Conservation (phyloP, 2,113 vertebrate genomes). For the Pygoscelis adeliae region DNA sequence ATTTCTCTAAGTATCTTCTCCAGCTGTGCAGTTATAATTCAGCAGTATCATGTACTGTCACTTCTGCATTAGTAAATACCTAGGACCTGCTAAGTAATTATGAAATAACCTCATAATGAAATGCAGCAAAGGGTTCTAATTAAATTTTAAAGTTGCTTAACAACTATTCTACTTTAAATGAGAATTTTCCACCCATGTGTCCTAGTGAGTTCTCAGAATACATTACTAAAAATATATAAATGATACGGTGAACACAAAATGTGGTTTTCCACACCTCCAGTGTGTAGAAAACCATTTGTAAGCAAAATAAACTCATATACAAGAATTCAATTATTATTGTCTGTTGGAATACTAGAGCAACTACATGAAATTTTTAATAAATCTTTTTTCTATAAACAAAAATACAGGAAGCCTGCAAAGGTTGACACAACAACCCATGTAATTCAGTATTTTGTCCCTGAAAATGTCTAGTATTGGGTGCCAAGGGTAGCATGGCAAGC, state of each 20-base stretch:
- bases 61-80: constrained; percentile 71
- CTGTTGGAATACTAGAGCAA: neutral
- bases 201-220: constrained; percentile 70
- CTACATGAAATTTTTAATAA: neutral
- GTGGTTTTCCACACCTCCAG: neutral
- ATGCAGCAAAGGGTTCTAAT: constrained; percentile 74
- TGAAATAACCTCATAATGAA: constrained; percentile 77
- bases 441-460: neutral
- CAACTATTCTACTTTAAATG: constrained; percentile 65
- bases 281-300: constrained; percentile 23
- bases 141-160: constrained; percentile 74
- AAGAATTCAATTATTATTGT: neutral
- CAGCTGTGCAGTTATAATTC: constrained; percentile 66
- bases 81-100: constrained; percentile 72
- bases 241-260: constrained; percentile 26
- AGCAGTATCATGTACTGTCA: constrained; percentile 66
- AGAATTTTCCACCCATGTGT: constrained; percentile 52
- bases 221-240: constrained; percentile 26
- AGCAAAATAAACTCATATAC: constrained; percentile 32
- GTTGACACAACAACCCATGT: neutral
- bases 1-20: constrained; percentile 64
- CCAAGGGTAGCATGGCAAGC: neutral
- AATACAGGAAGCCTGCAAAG: neutral
- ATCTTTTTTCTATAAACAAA: neutral
- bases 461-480: neutral